phyloP scores from a whole-genome alignment of 2,113 vertebrate genomes.

The Dryoscopus gambensis region DNA sequence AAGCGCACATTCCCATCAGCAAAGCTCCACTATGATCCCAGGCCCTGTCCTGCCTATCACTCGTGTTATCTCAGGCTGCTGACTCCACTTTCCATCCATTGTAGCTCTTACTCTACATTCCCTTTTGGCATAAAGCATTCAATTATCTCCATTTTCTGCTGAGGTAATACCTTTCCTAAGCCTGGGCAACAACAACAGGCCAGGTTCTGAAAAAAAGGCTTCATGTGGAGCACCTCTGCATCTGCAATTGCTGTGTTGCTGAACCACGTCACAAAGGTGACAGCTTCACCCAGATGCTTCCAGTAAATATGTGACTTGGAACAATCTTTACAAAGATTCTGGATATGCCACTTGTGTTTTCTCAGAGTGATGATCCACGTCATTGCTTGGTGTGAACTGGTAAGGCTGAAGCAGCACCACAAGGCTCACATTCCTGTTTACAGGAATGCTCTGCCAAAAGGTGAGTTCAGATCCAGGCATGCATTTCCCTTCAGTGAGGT shows the following conservation, averaged over 20 bases:
- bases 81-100: neutral
- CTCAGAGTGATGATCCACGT: fast-evolving
- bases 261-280: neutral
- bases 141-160: neutral
- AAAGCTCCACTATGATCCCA: neutral
- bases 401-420: neutral
- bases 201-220: neutral
- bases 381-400: neutral
- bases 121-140: neutral
- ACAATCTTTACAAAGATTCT: neutral
- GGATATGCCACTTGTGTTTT: neutral
- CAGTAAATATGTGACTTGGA: neutral
- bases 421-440: neutral
- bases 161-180: neutral
- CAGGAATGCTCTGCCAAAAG: neutral
- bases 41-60: neutral
- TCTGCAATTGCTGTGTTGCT: neutral
- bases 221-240: neutral
- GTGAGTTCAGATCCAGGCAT: neutral
- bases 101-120: neutral
- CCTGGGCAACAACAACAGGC: neutral
- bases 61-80: neutral
- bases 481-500: neutral
- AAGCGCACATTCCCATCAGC: neutral
- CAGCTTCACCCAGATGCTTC: neutral